Percentiles rank a stretch among this genome's conserved stretches.
These are phyloP conservation scores for Cheiracanthium punctorium DNA, from an alignment of 2,888 invertebrate species.

Conservation along the genomic window DNA sequence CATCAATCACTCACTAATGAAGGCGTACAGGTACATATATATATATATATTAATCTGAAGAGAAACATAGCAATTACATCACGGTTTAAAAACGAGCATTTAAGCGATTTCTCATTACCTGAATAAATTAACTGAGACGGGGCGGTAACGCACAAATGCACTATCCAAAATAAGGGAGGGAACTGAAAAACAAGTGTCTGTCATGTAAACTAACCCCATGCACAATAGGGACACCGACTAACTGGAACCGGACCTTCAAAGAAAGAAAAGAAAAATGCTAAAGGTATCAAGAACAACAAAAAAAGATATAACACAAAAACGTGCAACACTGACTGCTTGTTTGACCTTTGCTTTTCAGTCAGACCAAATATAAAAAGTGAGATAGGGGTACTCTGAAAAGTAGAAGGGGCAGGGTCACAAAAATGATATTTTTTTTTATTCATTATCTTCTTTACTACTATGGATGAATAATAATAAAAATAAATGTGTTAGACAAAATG, in stretches of 20 bases:
- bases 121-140: constrained; percentile 27
- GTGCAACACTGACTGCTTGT: constrained; percentile 54
- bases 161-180: constrained; percentile 37
- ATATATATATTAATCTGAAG: too few species aligned
- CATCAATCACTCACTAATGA: too few species aligned
- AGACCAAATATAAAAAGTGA: not conserved
- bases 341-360: constrained; percentile 37
- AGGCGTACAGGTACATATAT: too few species aligned
- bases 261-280: not conserved
- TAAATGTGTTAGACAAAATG: not conserved
- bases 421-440: constrained; percentile 19
- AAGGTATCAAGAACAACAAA: constrained; percentile 20
- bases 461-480: not conserved
- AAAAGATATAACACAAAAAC: constrained; percentile 27
- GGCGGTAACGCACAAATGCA: constrained; percentile 22
- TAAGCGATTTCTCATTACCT: constrained; percentile 24
- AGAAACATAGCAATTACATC: not conserved
- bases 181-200: constrained; percentile 1
- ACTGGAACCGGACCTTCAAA: constrained; percentile 51
- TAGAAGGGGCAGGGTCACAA: constrained; percentile 37
- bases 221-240: constrained; percentile 44
- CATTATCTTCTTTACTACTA: not conserved
- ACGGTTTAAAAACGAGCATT: not conserved
- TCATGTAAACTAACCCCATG: constrained; percentile 19
- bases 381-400: constrained; percentile 9